These are phyloP conservation scores for Dysmachus trigonus DNA, from an alignment of 2,888 invertebrate genomes.

Conservation along the genomic window DNA sequence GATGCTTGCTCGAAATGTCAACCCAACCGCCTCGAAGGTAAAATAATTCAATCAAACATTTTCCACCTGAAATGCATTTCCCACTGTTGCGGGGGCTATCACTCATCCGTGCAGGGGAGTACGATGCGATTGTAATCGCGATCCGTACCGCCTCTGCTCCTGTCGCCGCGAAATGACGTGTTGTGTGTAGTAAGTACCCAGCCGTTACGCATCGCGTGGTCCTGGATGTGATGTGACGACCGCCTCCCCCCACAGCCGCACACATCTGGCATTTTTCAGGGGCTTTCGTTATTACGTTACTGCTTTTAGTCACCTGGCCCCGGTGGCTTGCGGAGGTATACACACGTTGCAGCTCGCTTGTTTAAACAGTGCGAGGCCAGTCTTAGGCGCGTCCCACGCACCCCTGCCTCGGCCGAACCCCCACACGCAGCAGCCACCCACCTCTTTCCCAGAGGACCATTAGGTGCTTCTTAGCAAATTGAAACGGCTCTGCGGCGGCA, in stretches of 20 bases:
- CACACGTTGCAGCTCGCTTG: background rate
- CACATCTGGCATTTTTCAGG: background rate
- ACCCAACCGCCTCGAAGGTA: background rate
- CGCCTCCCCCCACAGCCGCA: background rate
- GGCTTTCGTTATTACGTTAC: background rate
- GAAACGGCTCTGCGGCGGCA: background rate
- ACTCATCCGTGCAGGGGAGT: background rate
- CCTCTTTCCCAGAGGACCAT: background rate
- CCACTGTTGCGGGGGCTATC: background rate
- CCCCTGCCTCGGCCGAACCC: background rate
- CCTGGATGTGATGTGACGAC: background rate
- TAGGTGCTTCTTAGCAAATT: background rate
- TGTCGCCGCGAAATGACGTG: background rate
- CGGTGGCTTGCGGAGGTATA: background rate
- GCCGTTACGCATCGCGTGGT: background rate
- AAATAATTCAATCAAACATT: slow-evolving; percentile 9
- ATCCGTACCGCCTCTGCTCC: background rate
- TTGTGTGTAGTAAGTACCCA: background rate
- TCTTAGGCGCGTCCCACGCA: background rate
- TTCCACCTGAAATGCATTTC: slow-evolving; percentile 12
- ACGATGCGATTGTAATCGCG: background rate
- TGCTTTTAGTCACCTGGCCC: background rate
- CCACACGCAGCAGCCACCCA: background rate
- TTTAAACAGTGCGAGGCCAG: background rate
- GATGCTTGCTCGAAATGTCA: background rate